Conservation (phyloP, 2,888 invertebrate genomes). For the Disparrhopalites patrizii region DNA sequence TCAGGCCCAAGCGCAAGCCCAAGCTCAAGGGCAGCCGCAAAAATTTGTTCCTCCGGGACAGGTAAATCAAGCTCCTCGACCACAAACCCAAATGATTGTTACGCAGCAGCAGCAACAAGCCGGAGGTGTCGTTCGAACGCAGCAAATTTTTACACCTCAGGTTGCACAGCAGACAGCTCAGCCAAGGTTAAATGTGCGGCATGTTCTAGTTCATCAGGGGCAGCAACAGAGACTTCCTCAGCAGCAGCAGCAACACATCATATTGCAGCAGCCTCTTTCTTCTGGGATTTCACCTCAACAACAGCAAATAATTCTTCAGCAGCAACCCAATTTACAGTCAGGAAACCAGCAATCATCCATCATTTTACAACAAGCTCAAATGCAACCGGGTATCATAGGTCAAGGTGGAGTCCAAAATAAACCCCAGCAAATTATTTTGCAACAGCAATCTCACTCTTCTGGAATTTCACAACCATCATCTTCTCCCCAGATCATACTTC, state of each 20-base stretch:
- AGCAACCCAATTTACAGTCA: background rate
- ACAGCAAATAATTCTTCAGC: slow-evolving; percentile 5
- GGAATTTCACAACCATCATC: background rate
- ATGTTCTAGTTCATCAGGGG: slow-evolving; percentile 45
- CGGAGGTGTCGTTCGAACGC: slow-evolving; percentile 42
- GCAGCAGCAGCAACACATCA: slow-evolving; percentile 36
- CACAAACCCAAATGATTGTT: slow-evolving; percentile 40
- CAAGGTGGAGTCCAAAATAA: background rate
- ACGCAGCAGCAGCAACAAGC: slow-evolving; percentile 34
- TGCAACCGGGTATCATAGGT: background rate
- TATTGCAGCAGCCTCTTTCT: slow-evolving; percentile 34
- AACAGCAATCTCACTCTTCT: background rate
- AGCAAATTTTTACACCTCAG: slow-evolving; percentile 46
- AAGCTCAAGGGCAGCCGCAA: slow-evolving; percentile 32
- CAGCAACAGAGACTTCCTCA: slow-evolving; percentile 36
- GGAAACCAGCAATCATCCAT: background rate
- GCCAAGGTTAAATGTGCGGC: slow-evolving; percentile 41
- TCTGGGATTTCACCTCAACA: slow-evolving; percentile 20
- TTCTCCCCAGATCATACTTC: slow-evolving; percentile 3
- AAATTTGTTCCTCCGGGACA: slow-evolving; percentile 37
- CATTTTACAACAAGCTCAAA: slow-evolving; percentile 14
- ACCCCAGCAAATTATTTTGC: slow-evolving; percentile 15
- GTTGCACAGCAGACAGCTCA: slow-evolving; percentile 34
- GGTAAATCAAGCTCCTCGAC: slow-evolving; percentile 30
- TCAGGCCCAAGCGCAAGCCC: slow-evolving; percentile 26